A percentile compares a stretch with the other conserved stretches of the same genome.
Conservation (phyloP, 2,797 vertebrate genomes). For the Sylvia borin region DNA sequence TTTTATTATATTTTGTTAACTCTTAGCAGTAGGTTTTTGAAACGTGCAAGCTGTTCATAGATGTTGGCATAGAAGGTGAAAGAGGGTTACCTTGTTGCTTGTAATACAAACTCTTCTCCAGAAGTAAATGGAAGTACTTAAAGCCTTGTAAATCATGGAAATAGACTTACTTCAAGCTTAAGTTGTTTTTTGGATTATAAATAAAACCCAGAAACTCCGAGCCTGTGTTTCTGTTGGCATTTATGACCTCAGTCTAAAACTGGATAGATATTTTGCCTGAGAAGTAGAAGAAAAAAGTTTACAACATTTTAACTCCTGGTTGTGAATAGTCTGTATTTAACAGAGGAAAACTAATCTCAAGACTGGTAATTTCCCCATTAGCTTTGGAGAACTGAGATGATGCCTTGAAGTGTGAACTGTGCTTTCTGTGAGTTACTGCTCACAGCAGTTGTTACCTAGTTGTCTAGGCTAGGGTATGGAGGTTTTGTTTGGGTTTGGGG, state of each 20-base stretch:
- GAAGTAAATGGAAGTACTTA: background rate
- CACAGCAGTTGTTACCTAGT: fast-evolving
- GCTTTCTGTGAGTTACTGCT: background rate
- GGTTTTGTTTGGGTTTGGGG: background rate
- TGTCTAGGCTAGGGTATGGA: background rate
- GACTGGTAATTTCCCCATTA: background rate
- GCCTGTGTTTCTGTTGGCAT: background rate
- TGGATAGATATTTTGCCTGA: background rate
- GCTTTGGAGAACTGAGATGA: background rate
- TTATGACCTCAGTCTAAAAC: background rate
- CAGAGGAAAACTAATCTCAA: too few relatives aligned
- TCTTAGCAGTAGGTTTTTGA: background rate
- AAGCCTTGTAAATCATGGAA: background rate
- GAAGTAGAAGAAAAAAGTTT: background rate
- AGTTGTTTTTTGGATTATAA: background rate
- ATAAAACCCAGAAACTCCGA: background rate
- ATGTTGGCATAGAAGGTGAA: background rate
- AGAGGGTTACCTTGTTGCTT: background rate
- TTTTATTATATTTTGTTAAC: background rate
- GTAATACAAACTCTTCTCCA: background rate
- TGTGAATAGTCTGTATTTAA: background rate
- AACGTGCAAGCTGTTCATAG: background rate
- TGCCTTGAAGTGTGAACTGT: background rate
- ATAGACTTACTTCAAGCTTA: background rate
- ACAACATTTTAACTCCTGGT: background rate